A percentile compares a stretch with the other conserved stretches of the same genome.
Conservation (phyloP, 2,888 invertebrate genomes). For the Cosmorhoe ocellata region DNA sequence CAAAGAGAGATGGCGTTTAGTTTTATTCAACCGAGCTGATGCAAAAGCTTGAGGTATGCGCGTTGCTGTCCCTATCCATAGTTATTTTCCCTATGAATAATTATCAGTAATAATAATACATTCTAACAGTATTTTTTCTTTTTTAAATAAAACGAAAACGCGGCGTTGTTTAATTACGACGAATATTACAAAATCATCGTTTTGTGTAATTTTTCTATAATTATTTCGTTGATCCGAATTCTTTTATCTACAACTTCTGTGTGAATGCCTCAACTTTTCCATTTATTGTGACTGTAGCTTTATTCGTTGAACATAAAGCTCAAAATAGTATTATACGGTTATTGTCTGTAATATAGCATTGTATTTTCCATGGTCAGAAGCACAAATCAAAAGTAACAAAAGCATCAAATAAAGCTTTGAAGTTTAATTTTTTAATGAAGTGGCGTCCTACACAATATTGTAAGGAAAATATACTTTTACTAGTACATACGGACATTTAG, state of each 20-base stretch:
- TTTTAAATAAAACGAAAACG: too few species aligned
- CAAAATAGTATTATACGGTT: slow-evolving; percentile 39
- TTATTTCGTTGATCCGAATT: too few species aligned
- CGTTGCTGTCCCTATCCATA: too few species aligned
- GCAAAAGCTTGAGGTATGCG: too few species aligned
- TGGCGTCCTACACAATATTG: slow-evolving; percentile 67
- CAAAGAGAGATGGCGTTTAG: slow-evolving; percentile 37
- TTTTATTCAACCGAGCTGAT: too few species aligned
- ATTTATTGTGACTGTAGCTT: slow-evolving; percentile 38
- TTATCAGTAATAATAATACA: too few species aligned
- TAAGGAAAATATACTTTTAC: slow-evolving; percentile 62
- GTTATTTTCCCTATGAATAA: too few species aligned
- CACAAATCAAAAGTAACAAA: slow-evolving; percentile 76
- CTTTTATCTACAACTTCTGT: slow-evolving; percentile 44
- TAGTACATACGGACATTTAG: slow-evolving; percentile 44
- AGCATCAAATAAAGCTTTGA: slow-evolving; percentile 67
- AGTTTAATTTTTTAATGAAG: slow-evolving; percentile 78
- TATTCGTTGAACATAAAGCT: slow-evolving; percentile 42
- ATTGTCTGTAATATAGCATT: slow-evolving; percentile 50
- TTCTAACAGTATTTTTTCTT: too few species aligned
- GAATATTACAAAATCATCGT: too few species aligned
- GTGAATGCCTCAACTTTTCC: slow-evolving; percentile 35
- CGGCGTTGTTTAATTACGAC: too few species aligned
- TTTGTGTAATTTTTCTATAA: too few species aligned
- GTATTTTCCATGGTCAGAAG: slow-evolving; percentile 64